Percentiles rank a stretch among this genome's conserved stretches.
Conservation (phyloP, 2,888 invertebrate genomes). For the Xestobium rufovillosum region DNA sequence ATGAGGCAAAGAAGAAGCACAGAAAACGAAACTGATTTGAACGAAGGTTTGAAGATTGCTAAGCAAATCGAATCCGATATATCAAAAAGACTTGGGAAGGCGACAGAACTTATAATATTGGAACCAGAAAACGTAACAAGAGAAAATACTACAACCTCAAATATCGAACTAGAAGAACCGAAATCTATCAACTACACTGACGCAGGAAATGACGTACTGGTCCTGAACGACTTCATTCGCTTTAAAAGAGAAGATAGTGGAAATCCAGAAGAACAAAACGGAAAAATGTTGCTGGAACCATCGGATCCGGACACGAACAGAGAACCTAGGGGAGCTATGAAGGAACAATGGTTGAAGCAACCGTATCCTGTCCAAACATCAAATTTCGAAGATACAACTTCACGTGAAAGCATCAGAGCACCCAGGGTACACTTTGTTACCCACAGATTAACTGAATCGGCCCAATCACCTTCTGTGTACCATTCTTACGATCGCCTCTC, state of each 20-base stretch:
- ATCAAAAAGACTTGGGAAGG: conserved; percentile 27
- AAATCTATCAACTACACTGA: conserved; percentile 1
- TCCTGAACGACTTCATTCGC: conserved; percentile 36
- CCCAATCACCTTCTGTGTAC: conserved; percentile 19
- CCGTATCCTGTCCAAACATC: conserved; percentile 44
- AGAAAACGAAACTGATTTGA: not conserved
- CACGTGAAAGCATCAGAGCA: conserved; percentile 53
- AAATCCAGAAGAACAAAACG: conserved; percentile 6
- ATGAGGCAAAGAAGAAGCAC: not conserved
- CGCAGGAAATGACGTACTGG: conserved; percentile 14
- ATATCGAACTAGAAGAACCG: conserved; percentile 3
- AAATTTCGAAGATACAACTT: conserved; percentile 45
- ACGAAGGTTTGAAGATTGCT: not conserved
- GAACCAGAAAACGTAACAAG: conserved; percentile 20
- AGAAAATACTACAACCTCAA: conserved; percentile 9
- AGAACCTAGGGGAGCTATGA: conserved; percentile 50
- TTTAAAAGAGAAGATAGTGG: conserved; percentile 29
- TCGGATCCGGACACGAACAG: conserved; percentile 34
- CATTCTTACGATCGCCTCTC: conserved; percentile 19
- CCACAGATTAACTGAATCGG: conserved; percentile 43
- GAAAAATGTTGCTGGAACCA: conserved; percentile 7
- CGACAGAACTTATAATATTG: conserved; percentile 28
- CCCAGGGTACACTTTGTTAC: conserved; percentile 62
- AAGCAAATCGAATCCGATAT: conserved; percentile 10
- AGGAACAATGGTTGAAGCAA: conserved; percentile 56